Conservation (phyloP, 1,140 invertebrate genomes). For the Oedothorax gibbosus region DNA sequence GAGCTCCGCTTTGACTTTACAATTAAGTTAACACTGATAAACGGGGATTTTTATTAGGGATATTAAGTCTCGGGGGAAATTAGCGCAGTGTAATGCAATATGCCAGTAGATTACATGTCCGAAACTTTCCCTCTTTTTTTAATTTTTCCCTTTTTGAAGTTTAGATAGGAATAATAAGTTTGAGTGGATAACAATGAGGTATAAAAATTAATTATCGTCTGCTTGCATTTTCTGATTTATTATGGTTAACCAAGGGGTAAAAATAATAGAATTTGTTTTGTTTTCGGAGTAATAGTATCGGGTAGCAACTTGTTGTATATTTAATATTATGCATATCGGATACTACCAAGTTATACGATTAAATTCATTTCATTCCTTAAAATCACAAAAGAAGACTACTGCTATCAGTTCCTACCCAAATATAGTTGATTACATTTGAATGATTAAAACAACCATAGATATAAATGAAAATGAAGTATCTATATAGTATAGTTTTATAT, state of each 20-base stretch:
- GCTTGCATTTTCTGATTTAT: background rate
- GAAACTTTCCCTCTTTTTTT: constrained; percentile 4
- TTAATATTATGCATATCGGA: too few relatives aligned
- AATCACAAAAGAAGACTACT: too few relatives aligned
- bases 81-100: constrained; percentile 12
- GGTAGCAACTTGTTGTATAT: too few relatives aligned
- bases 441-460: too few relatives aligned
- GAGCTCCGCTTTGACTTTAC: background rate
- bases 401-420: too few relatives aligned
- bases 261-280: too few relatives aligned
- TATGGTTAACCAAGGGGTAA: background rate
- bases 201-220: background rate
- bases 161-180: background rate
- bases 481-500: too few relatives aligned
- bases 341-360: too few relatives aligned
- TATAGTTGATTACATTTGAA: too few relatives aligned
- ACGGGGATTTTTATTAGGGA: constrained; percentile 26
- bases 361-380: too few relatives aligned
- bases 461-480: too few relatives aligned
- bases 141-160: background rate
- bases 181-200: background rate
- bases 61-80: constrained; percentile 15
- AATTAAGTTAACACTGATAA: constrained; percentile 45
- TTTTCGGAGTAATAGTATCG: too few relatives aligned
- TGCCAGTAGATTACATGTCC: background rate